Percentiles rank a stretch among this genome's conserved stretches.
Evolutionary conservation across 2,888 invertebrate genomes (phyloP).

Genomic region (Noctuana brunneofusca): DNA sequence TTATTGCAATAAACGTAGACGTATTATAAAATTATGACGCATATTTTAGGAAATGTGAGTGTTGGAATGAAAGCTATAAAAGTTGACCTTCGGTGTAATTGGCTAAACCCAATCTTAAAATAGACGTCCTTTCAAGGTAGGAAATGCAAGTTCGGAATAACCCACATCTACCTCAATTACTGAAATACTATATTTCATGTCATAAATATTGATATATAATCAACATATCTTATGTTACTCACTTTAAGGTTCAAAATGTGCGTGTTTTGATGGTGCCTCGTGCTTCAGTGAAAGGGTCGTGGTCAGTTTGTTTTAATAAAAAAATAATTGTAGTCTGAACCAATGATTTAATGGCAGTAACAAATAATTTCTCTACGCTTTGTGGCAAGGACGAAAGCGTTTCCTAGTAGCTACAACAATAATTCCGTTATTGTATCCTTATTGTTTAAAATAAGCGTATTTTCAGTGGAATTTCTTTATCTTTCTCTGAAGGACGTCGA

Average conservation of each 20-base stretch:
- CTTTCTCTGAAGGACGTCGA: slow-evolving; percentile 38
- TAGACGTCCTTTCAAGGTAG: neutral
- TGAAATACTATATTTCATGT: neutral
- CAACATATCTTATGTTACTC: neutral
- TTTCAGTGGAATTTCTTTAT: slow-evolving; percentile 25
- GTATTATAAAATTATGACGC: too few relatives aligned
- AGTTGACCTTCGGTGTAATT: neutral
- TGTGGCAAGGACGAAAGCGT: slow-evolving; percentile 12
- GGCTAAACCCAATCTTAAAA: neutral
- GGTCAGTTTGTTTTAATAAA: slow-evolving; percentile 1
- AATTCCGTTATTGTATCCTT: slow-evolving; percentile 13
- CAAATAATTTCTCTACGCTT: slow-evolving; percentile 15
- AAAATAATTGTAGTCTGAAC: slow-evolving; percentile 1
- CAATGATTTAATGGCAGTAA: slow-evolving; percentile 11
- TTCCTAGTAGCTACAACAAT: slow-evolving; percentile 5
- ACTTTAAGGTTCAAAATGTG: neutral
- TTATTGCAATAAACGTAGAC: too few relatives aligned
- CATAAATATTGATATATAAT: neutral
- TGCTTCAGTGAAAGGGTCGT: slow-evolving; percentile 21
- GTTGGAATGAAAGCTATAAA: neutral
- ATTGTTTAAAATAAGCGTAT: slow-evolving; percentile 2
- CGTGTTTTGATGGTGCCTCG: neutral
- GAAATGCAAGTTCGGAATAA: neutral
- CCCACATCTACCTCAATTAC: neutral
- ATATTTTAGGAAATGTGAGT: neutral